phyloP scores from a whole-genome alignment of 2,888 invertebrate species.

The Eristalinus sepulchralis region DNA sequence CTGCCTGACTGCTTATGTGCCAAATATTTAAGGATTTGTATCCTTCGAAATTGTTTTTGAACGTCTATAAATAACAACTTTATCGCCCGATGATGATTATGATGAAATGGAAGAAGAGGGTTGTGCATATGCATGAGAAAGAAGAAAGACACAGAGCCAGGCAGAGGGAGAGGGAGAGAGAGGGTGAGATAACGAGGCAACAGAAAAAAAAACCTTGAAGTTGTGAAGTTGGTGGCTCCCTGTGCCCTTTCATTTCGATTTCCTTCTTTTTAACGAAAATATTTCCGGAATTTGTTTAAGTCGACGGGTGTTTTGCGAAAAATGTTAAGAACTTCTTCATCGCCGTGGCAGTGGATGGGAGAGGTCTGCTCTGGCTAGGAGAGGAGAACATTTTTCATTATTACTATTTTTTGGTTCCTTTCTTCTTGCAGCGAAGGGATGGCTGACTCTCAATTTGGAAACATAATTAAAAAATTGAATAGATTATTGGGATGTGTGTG shows the following conservation, averaged over 20 bases:
- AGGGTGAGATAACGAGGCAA: neutral
- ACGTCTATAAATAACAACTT: conserved; percentile 65
- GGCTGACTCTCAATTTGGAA: too few species aligned
- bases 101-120: neutral
- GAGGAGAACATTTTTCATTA: conserved; percentile 26
- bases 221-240: neutral
- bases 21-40: conserved; percentile 65
- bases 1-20: conserved; percentile 15
- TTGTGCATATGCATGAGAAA: conserved; percentile 6
- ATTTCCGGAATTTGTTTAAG: conserved; percentile 55
- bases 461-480: too few species aligned
- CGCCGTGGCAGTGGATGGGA: neutral
- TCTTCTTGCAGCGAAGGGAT: too few species aligned
- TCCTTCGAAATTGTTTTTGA: conserved; percentile 68
- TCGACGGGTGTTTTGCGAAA: conserved; percentile 15
- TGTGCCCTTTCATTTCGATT: conserved; percentile 41
- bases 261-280: conserved; percentile 46
- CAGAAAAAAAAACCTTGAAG: too few species aligned
- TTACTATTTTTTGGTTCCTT: neutral
- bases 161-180: neutral
- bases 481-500: too few species aligned
- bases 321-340: neutral
- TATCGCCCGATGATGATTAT: conserved; percentile 66
- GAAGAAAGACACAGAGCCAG: too few species aligned
- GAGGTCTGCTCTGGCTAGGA: neutral